Percentiles rank a stretch among this genome's conserved stretches.
phyloP scores from a whole-genome alignment of 2,888 invertebrate genomes.

The Beris chalybata region DNA sequence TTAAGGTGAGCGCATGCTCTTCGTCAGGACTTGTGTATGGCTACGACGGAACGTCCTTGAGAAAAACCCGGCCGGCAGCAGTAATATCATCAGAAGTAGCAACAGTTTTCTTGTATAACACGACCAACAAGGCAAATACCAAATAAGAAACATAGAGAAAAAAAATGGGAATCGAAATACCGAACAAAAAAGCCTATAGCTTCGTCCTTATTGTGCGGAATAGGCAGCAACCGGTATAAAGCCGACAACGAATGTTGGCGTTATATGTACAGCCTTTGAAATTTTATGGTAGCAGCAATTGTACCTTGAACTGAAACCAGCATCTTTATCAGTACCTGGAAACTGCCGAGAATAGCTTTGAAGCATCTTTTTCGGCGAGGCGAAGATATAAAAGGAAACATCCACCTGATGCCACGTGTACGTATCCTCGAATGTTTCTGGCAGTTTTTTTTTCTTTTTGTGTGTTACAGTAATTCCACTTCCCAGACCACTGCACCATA shows the following conservation, averaged over 20 bases:
- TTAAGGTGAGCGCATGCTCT: constrained; percentile 16
- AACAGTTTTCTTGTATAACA: constrained; percentile 5
- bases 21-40: too few relatives aligned
- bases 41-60: constrained; percentile 12
- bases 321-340: constrained; percentile 14
- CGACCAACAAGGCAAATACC: too few relatives aligned
- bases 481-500: background rate
- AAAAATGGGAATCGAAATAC: too few relatives aligned
- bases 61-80: constrained; percentile 11
- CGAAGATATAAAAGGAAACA: background rate
- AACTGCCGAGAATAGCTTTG: constrained; percentile 20
- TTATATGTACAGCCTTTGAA: constrained; percentile 11
- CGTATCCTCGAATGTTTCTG: background rate
- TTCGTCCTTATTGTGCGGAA: too few relatives aligned
- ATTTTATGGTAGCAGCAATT: constrained; percentile 5
- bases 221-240: too few relatives aligned
- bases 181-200: too few relatives aligned
- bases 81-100: constrained; percentile 10
- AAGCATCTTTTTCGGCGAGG: constrained; percentile 13
- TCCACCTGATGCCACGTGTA: constrained; percentile 21
- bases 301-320: constrained; percentile 4
- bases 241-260: too few relatives aligned
- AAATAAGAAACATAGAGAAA: too few relatives aligned
- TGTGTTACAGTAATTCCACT: background rate
- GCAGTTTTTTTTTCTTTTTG: background rate